A percentile compares a stretch with the other conserved stretches of the same genome.
These are phyloP conservation scores for Ptyas mucosa DNA, from an alignment of 2,113 vertebrate genomes.

Conservation along the genomic window DNA sequence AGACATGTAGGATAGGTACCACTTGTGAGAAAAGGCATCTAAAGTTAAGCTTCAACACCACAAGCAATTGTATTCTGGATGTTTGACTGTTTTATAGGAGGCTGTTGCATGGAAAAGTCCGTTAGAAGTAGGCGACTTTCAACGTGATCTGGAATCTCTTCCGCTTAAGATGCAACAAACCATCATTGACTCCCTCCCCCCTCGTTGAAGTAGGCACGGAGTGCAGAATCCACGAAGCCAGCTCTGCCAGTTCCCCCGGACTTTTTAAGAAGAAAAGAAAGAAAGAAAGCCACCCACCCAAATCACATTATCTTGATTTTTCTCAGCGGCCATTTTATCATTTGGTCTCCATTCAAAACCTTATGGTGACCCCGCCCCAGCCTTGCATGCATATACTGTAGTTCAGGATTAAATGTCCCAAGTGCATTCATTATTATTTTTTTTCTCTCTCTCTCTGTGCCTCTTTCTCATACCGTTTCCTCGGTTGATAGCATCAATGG, in stretches of 20 bases:
- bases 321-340: conserved; percentile 61
- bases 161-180: conserved; percentile 57
- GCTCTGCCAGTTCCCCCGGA: conserved; percentile 58
- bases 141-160: conserved; percentile 52
- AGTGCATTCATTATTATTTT: conserved; percentile 56
- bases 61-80: conserved; percentile 73
- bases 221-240: conserved; percentile 65
- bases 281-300: conserved; percentile 69
- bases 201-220: conserved; percentile 67
- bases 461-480: conserved; percentile 88
- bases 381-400: conserved; percentile 79
- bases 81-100: conserved; percentile 75
- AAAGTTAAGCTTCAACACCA: conserved; percentile 72
- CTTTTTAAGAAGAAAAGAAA: conserved; percentile 26
- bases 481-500: conserved; percentile 91
- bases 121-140: conserved; percentile 71
- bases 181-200: conserved; percentile 47
- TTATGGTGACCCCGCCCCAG: conserved; percentile 59
- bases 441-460: conserved; percentile 28
- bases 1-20: conserved; percentile 68
- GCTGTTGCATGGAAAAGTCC: conserved; percentile 61
- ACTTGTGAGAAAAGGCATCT: conserved; percentile 83
- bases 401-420: conserved; percentile 65
- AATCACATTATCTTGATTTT: conserved; percentile 55
- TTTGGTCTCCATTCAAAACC: conserved; percentile 66